Evolutionary conservation across 2,888 invertebrate species (phyloP).

Genomic region (Drosophila tripunctata): DNA sequence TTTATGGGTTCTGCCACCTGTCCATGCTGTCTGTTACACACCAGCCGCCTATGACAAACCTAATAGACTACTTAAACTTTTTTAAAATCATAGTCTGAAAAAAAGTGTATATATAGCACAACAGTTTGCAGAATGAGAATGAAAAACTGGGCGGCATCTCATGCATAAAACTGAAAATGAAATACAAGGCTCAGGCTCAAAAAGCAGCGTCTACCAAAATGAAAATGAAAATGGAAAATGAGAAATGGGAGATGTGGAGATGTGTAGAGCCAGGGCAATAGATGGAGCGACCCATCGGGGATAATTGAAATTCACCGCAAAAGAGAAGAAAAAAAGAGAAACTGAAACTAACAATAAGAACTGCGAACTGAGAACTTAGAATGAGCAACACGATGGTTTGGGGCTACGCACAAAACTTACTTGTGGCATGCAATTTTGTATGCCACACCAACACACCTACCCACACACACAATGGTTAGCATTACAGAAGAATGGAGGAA

Average conservation of each 20-base stretch:
- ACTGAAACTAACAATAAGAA: conserved; percentile 10
- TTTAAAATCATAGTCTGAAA: too few relatives aligned
- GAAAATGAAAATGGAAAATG: conserved; percentile 37
- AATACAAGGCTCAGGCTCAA: conserved; percentile 55
- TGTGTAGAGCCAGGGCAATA: conserved; percentile 24
- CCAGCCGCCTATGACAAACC: too few relatives aligned
- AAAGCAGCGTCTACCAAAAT: conserved; percentile 21
- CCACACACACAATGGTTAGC: background rate
- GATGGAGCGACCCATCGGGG: conserved; percentile 47
- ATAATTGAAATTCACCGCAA: conserved; percentile 76
- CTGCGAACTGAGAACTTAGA: background rate
- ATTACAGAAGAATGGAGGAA: background rate
- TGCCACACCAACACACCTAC: background rate
- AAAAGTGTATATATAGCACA: too few relatives aligned
- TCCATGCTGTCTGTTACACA: too few relatives aligned
- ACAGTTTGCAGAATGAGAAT: conserved; percentile 48
- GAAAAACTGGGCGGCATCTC: conserved; percentile 70
- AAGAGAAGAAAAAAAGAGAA: too few relatives aligned
- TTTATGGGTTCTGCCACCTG: too few relatives aligned
- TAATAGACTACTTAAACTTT: too few relatives aligned
- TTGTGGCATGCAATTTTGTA: conserved; percentile 10
- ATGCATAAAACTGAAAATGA: conserved; percentile 74
- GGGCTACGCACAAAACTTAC: conserved; percentile 1
- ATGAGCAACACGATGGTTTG: background rate
- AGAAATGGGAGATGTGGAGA: conserved; percentile 9